A percentile compares a stretch with the other conserved stretches of the same genome.
Conservation (phyloP, 2,888 invertebrate species). For the Dryobotodes eremita region DNA sequence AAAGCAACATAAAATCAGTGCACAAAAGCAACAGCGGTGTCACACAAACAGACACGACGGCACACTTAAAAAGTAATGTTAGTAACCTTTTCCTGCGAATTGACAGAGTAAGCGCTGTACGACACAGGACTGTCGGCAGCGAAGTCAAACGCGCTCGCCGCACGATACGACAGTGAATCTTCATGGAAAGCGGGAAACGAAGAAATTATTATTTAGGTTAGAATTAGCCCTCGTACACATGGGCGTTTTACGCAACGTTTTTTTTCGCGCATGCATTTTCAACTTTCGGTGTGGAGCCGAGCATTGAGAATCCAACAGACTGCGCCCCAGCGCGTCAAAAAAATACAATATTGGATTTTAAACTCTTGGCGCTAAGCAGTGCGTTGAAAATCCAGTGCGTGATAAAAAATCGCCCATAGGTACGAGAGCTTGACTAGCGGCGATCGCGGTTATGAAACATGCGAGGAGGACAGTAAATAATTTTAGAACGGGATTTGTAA, state of each 20-base stretch:
- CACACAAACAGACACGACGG: slow-evolving; percentile 64
- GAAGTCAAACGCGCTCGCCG: slow-evolving; percentile 89
- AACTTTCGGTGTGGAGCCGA: too few species aligned
- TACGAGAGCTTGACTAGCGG: background rate
- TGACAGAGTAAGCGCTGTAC: slow-evolving; percentile 88
- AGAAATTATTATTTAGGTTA: slow-evolving; percentile 53
- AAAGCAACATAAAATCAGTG: slow-evolving; percentile 15
- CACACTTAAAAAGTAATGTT: slow-evolving; percentile 74
- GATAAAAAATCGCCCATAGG: background rate
- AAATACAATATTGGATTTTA: background rate
- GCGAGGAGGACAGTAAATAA: background rate
- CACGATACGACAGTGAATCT: slow-evolving; percentile 87
- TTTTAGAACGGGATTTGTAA: background rate
- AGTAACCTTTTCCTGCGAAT: slow-evolving; percentile 89
- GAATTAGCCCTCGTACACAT: background rate
- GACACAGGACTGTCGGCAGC: slow-evolving; percentile 84
- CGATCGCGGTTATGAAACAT: background rate
- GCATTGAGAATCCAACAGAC: background rate
- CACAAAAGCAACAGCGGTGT: slow-evolving; percentile 45
- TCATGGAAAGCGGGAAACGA: slow-evolving; percentile 64
- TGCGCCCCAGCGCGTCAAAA: too few species aligned
- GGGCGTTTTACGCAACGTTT: background rate
- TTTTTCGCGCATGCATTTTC: background rate
- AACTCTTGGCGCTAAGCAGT: background rate
- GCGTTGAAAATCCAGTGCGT: background rate